Base-by-base conservation (phyloP, 2,113 vertebrate genomes). In the Spilogale gracilis region DNA sequence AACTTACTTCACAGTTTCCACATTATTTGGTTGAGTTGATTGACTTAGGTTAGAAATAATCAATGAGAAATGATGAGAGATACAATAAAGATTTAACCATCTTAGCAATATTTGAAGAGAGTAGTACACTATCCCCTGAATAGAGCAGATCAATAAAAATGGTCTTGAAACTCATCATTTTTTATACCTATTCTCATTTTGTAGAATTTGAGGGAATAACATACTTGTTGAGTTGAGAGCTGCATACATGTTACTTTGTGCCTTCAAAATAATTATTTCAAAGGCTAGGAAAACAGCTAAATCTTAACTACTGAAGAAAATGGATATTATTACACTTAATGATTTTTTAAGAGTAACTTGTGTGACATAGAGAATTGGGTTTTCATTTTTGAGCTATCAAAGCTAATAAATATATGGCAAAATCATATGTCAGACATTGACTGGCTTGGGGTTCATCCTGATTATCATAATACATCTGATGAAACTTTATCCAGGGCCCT, bases 11-110 rank as follows among this genome's bases (percentile, higher is more conserved):
- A 83, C 1, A 20, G 21, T 94, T 94, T 97, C 27, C 20, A 16
- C 16, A 9, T n/a, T 95, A 93, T 82, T 69, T 76, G 25, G 85
- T 91, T 91, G 89, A 97, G 10, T 78, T 98, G 87, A 96, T 63
- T 89, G 94, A 87, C 13, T 96, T 74, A 45, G 54, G 9, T 89
- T 7, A 95, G 71, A 96, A 98, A 96, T 93, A n/a, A 88, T 38
- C 50, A 43, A 23, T 60, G 38, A 74, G 80, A 88, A 93, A n/a
- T 80, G 3, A 58, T 91, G 56, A 32, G 32, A 89, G 50, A 48
- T n/a, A 20, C 56, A 56, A 32, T 73, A 93, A 73, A 95, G 65
- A 58, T 82, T 90, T 86, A 96, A 73, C 38, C 1, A n/a, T 93
- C 50, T 95, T 87, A n/a, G 7, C 5, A 78, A 2, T 92, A 73